Conservation (phyloP, 1,140 invertebrate genomes). For the Rhizoglyphus robini region DNA sequence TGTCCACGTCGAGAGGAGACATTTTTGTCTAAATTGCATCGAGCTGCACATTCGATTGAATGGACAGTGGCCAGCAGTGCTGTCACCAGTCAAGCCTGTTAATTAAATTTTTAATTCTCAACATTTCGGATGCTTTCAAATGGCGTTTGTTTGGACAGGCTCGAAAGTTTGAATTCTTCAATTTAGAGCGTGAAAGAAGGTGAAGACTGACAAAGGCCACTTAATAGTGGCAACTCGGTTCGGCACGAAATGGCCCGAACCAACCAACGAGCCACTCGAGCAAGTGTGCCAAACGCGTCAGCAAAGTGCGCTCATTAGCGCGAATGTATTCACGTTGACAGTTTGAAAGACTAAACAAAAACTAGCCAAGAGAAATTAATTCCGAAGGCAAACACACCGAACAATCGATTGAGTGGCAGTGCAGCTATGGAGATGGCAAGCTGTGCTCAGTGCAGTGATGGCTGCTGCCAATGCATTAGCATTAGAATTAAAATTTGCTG, state of each 20-base stretch:
- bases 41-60: background rate
- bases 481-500: too few relatives aligned
- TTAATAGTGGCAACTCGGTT: too few relatives aligned
- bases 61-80: background rate
- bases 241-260: too few relatives aligned
- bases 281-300: background rate
- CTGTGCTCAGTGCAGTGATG: too few relatives aligned
- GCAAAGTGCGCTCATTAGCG: background rate
- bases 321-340: background rate
- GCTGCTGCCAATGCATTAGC: too few relatives aligned
- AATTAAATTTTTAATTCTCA: constrained; percentile 11
- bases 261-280: background rate
- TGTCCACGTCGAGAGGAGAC: background rate
- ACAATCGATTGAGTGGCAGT: background rate
- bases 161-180: too few relatives aligned
- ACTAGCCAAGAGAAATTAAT: background rate
- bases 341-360: background rate
- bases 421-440: background rate
- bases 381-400: background rate
- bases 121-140: too few relatives aligned
- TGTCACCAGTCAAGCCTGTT: background rate
- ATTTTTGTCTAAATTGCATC: background rate
- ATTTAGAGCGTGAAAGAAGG: too few relatives aligned
- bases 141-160: too few relatives aligned
- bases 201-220: too few relatives aligned